Conservation (phyloP, 2,888 invertebrate species). For the Aplocera efformata region DNA sequence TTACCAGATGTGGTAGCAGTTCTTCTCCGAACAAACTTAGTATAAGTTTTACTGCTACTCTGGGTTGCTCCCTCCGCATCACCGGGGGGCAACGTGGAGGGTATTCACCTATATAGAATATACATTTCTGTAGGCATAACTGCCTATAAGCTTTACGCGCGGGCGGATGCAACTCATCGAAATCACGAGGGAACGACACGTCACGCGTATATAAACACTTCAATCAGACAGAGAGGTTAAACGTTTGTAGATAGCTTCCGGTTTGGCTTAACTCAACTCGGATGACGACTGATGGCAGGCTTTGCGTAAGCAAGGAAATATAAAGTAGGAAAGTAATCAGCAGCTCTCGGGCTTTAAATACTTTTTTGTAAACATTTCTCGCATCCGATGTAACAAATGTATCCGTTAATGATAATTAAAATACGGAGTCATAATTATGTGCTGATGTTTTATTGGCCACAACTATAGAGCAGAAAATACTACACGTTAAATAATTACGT, state of each 20-base stretch:
- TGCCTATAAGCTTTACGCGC: slow-evolving; percentile 4
- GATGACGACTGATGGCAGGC: too few relatives aligned
- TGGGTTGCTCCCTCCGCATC: too few relatives aligned
- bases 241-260: too few relatives aligned
- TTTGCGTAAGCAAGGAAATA: too few relatives aligned
- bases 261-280: too few relatives aligned
- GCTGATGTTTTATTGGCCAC: slow-evolving; percentile 1
- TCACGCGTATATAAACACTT: slow-evolving; percentile 34
- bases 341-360: slow-evolving; percentile 16
- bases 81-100: too few relatives aligned
- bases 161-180: slow-evolving; percentile 37
- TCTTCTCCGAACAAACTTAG: too few relatives aligned
- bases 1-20: too few relatives aligned
- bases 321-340: slow-evolving; percentile 10
- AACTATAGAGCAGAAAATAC: background rate
- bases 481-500: too few relatives aligned
- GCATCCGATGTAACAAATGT: slow-evolving; percentile 5
- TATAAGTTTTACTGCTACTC: too few relatives aligned
- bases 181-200: slow-evolving; percentile 31
- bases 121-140: too few relatives aligned
- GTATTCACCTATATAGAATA: too few relatives aligned
- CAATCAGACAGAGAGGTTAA: slow-evolving; percentile 23
- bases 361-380: slow-evolving; percentile 10
- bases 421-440: slow-evolving; percentile 11
- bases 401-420: slow-evolving; percentile 17